Base-by-base conservation (phyloP, 2,888 invertebrate species). In the Aporophyla nigra region DNA sequence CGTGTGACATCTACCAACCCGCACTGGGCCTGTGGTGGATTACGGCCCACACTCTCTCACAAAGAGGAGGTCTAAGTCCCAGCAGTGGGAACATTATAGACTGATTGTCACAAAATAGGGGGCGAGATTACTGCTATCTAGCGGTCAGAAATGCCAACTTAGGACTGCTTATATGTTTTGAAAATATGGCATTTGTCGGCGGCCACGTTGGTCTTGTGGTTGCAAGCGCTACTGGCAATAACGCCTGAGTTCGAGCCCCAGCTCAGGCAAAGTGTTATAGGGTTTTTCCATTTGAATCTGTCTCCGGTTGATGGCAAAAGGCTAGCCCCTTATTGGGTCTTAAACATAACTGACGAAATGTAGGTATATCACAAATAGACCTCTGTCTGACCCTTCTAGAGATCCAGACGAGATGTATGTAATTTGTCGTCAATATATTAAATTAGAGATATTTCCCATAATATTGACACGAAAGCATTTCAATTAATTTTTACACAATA, bases 381-480 rank as follows among this genome's bases (percentile, higher is more conserved):
- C 27, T 9, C 27, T 51, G 16, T 3, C n/a, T n/a, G n/a, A n/a
- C n/a, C n/a, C n/a, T n/a, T n/a, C n/a, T n/a, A n/a, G n/a, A n/a
- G n/a, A n/a, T n/a, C n/a, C n/a, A n/a, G n/a, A n/a, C n/a, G n/a
- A n/a, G n/a, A n/a, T n/a, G n/a, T n/a, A n/a, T 19, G 19, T 61
- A 40, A 71, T 71, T 76, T 66, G 65, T 66, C 40, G 61, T 10
- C 54, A 24, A 51, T 53, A 46, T 78, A 71, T 53, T 43, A 62
- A 74, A 51, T 53, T 51, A 59, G 49, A 58, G 19, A 68, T 68
- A 82, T 59, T 83, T 73, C 75, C 75, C 83, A 83, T 83, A 70
- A 70, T 80, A 63, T 83, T 54, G 75, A 79, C 72, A 46, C 54
- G 24, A 54, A 82, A 75, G 83, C 82, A 83, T 83, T 83, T 83